phyloP scores from a whole-genome alignment of 2,888 invertebrate species.

The Pristionchus maxplancki region DNA sequence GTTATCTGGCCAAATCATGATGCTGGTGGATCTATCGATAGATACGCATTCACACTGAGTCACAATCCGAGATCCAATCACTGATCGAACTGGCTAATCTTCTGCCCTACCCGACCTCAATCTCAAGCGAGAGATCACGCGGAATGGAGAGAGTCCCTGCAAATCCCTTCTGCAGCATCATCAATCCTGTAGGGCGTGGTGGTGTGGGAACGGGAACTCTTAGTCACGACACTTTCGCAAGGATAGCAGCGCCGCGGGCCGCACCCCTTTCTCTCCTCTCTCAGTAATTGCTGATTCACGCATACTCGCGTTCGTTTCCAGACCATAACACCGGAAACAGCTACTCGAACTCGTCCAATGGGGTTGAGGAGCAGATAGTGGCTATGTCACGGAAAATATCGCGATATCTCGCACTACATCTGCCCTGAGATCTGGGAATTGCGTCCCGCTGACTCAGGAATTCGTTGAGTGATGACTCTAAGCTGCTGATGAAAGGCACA shows the following conservation, averaged over 20 bases:
- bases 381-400: neutral
- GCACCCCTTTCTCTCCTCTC: neutral
- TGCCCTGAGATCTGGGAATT: neutral
- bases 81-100: neutral
- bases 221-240: constrained; percentile 41
- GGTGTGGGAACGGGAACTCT: neutral
- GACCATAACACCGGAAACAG: neutral
- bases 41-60: neutral
- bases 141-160: neutral
- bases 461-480: constrained; percentile 27
- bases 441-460: constrained; percentile 4
- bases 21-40: no score
- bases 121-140: neutral
- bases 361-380: neutral
- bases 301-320: neutral
- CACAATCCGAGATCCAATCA: neutral
- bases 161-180: neutral
- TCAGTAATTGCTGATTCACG: constrained; percentile 19
- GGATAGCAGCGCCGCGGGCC: constrained; percentile 1
- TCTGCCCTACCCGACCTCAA: neutral
- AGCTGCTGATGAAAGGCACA: constrained; percentile 5
- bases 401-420: neutral
- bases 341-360: neutral
- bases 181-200: constrained; percentile 30
- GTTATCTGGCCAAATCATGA: no score